Conservation (phyloP, 2,797 vertebrate genomes). For the Halcyon smyrnensis region DNA sequence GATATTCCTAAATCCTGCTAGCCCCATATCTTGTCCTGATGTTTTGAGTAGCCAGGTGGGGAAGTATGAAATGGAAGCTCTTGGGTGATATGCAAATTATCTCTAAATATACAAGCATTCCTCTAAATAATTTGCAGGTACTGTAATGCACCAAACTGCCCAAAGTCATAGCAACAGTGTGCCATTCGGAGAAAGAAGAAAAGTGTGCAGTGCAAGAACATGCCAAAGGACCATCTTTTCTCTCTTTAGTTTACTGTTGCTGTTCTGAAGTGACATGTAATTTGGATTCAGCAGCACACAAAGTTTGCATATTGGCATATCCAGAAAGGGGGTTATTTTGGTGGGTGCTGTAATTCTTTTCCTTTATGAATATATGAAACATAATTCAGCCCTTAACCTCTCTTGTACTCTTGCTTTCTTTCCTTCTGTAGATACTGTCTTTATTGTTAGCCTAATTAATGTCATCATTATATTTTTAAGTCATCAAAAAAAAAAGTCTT, state of each 20-base stretch:
- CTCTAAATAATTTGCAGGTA: neutral
- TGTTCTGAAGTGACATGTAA: neutral
- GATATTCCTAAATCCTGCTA: neutral
- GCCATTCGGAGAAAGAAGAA: neutral
- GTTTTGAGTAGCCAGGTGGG: neutral
- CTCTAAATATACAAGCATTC: neutral
- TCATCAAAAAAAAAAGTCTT: neutral
- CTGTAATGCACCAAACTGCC: neutral
- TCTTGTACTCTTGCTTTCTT: neutral
- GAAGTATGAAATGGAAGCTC: neutral
- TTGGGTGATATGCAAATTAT: neutral
- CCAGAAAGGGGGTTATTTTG: neutral
- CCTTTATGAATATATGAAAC: neutral
- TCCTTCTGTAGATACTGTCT: neutral
- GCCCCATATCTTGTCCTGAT: neutral
- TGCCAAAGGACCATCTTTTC: neutral
- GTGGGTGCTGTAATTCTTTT: neutral
- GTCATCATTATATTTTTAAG: neutral
- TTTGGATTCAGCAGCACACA: neutral
- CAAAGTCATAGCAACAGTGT: rapidly evolving
- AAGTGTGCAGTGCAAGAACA: neutral
- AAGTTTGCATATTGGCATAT: neutral
- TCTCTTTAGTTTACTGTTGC: neutral
- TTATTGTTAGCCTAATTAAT: conserved; percentile 17
- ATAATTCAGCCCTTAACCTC: neutral